Evolutionary conservation across 1,140 invertebrate species (phyloP).

Genomic region (Manduca sexta): DNA sequence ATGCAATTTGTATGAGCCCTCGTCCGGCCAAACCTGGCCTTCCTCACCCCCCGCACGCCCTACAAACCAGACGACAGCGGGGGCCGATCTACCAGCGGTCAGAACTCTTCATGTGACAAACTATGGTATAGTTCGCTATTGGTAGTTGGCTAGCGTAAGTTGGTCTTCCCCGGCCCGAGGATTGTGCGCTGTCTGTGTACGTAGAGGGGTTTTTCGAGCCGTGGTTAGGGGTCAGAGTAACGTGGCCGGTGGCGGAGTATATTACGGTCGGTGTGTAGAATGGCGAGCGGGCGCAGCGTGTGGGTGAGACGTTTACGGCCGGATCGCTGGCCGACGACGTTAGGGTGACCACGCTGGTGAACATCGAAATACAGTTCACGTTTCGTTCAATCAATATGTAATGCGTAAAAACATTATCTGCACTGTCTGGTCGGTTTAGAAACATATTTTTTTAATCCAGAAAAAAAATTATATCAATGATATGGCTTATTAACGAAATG

Average conservation of each 20-base stretch:
- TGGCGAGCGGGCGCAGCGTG: slow-evolving; percentile 61
- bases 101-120: slow-evolving; percentile 64
- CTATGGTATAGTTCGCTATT: slow-evolving; percentile 67
- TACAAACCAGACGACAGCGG: slow-evolving; percentile 36
- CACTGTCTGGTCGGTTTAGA: no score
- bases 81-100: slow-evolving; percentile 46
- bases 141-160: slow-evolving; percentile 36
- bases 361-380: not conserved
- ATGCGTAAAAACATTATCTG: no score
- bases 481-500: no score
- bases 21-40: slow-evolving; percentile 24
- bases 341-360: slow-evolving; percentile 27
- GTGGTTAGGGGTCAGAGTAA: slow-evolving; percentile 20
- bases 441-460: no score
- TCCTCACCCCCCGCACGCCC: slow-evolving; percentile 28
- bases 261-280: slow-evolving; percentile 60
- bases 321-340: slow-evolving; percentile 65
- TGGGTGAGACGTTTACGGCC: slow-evolving; percentile 72
- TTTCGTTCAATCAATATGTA: no score
- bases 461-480: no score
- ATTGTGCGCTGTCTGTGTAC: slow-evolving; percentile 6
- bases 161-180: slow-evolving; percentile 23
- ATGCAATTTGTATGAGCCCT: slow-evolving; percentile 56
- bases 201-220: slow-evolving; percentile 18
- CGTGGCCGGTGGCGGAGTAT: slow-evolving; percentile 36